A percentile compares a stretch with the other conserved stretches of the same genome.
Conservation (phyloP, 2,113 vertebrate genomes). For the Cervus canadensis region DNA sequence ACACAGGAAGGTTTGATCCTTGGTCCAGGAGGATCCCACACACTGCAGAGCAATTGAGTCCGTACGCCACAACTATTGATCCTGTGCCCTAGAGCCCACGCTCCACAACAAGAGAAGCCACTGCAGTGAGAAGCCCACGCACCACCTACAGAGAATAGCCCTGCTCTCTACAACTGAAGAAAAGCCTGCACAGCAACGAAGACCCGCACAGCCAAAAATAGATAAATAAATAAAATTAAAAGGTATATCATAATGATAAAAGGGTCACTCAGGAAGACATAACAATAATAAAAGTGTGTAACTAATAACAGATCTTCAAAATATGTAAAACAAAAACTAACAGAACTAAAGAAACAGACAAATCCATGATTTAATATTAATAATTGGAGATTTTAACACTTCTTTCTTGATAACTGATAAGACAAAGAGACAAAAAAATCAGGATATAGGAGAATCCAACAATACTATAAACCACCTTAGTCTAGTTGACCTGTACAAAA, state of each 20-base stretch:
- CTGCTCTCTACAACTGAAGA: neutral
- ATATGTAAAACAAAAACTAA: neutral
- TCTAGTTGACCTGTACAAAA: neutral
- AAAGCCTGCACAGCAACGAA: neutral
- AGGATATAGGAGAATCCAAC: neutral
- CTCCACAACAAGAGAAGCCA: neutral
- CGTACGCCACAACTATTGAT: rapidly evolving
- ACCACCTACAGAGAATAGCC: neutral
- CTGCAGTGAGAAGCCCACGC: rapidly evolving
- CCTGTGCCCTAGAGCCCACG: neutral
- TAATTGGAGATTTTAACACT: neutral
- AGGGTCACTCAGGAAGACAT: neutral
- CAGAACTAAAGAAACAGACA: neutral
- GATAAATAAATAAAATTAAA: neutral
- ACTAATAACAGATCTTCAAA: neutral
- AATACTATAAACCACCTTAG: neutral
- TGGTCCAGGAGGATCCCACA: neutral
- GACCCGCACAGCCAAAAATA: neutral
- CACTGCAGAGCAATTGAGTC: neutral
- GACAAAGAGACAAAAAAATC: neutral
- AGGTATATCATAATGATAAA: neutral
- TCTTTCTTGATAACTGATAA: neutral
- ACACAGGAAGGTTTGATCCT: neutral
- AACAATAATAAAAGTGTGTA: neutral
- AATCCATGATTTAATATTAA: neutral